These are phyloP conservation scores for Hecatera dysodea DNA, from an alignment of 2,888 invertebrate genomes.

Conservation along the genomic window DNA sequence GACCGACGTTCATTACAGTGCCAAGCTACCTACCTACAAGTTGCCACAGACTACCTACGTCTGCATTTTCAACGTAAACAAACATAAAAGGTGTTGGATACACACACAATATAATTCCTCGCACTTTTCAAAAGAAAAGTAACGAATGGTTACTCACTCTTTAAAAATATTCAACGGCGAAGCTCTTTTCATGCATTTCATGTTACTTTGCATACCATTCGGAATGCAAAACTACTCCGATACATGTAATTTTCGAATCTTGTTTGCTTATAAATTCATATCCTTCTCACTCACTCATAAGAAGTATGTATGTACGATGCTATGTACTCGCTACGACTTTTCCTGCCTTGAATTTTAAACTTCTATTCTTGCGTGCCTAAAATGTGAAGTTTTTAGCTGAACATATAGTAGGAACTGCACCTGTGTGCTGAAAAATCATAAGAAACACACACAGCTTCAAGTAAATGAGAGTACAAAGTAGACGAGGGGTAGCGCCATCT, in stretches of 20 bases:
- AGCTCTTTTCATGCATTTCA: slow-evolving; percentile 61
- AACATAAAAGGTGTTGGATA: slow-evolving; percentile 39
- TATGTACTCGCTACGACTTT: slow-evolving; percentile 40
- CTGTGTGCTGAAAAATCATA: slow-evolving; percentile 24
- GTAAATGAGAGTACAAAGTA: slow-evolving; percentile 37
- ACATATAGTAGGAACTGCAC: slow-evolving; percentile 25
- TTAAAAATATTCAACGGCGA: slow-evolving; percentile 59
- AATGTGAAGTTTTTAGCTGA: slow-evolving; percentile 36
- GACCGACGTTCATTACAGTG: slow-evolving; percentile 37
- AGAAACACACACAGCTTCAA: slow-evolving; percentile 20
- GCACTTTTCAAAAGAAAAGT: slow-evolving; percentile 54
- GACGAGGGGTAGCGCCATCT: slow-evolving; percentile 23
- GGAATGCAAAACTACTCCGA: slow-evolving; percentile 64
- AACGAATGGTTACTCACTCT: slow-evolving; percentile 57
- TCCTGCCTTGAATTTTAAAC: slow-evolving; percentile 51
- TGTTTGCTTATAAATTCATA: slow-evolving; percentile 60
- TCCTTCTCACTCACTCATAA: slow-evolving; percentile 36
- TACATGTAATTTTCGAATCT: slow-evolving; percentile 62
- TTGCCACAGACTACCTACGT: slow-evolving; percentile 2
- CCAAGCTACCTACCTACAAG: slow-evolving; percentile 10
- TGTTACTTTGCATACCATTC: slow-evolving; percentile 58
- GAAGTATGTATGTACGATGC: slow-evolving; percentile 39
- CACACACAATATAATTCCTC: slow-evolving; percentile 44
- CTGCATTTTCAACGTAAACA: slow-evolving; percentile 45
- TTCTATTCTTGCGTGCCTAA: slow-evolving; percentile 48